These are phyloP conservation scores for Poecilia picta DNA, from an alignment of 2,797 vertebrate species.

Conservation along the genomic window DNA sequence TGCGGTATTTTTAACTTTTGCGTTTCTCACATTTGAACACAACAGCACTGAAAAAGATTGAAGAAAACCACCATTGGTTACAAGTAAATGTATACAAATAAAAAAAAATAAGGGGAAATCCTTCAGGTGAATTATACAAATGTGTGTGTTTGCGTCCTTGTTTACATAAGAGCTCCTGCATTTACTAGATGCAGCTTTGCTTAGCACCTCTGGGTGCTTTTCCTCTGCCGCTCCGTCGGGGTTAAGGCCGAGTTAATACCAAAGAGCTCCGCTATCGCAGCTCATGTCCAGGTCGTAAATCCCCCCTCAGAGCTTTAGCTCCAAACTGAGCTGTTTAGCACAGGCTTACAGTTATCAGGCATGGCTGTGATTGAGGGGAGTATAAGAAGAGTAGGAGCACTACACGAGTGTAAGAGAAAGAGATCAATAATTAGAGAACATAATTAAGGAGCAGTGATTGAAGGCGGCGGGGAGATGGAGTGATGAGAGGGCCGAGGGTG, in stretches of 20 bases:
- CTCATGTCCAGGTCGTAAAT: conserved; percentile 73
- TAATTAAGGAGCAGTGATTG: conserved; percentile 57
- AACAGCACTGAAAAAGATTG: neutral
- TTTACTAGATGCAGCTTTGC: conserved; percentile 50
- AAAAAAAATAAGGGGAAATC: conserved; percentile 18
- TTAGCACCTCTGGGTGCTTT: conserved; percentile 44
- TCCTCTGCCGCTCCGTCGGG: conserved; percentile 56
- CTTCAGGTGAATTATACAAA: conserved; percentile 9
- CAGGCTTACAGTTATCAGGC: conserved; percentile 72
- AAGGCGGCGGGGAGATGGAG: conserved; percentile 52
- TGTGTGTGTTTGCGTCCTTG: conserved; percentile 20
- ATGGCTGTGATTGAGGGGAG: conserved; percentile 67
- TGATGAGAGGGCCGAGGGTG: conserved; percentile 36
- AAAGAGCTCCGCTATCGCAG: conserved; percentile 47
- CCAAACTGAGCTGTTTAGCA: conserved; percentile 69
- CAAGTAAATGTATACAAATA: conserved; percentile 45
- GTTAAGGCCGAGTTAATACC: conserved; percentile 60
- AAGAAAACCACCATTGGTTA: conserved; percentile 22
- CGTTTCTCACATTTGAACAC: neutral
- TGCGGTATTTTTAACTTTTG: neutral
- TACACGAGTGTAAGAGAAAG: conserved; percentile 70
- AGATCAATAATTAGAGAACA: conserved; percentile 65
- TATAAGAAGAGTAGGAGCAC: conserved; percentile 64
- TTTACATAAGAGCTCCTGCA: conserved; percentile 41
- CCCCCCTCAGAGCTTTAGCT: conserved; percentile 68